phyloP scores from a whole-genome alignment of 2,797 vertebrate genomes.

The Tapirus indicus region DNA sequence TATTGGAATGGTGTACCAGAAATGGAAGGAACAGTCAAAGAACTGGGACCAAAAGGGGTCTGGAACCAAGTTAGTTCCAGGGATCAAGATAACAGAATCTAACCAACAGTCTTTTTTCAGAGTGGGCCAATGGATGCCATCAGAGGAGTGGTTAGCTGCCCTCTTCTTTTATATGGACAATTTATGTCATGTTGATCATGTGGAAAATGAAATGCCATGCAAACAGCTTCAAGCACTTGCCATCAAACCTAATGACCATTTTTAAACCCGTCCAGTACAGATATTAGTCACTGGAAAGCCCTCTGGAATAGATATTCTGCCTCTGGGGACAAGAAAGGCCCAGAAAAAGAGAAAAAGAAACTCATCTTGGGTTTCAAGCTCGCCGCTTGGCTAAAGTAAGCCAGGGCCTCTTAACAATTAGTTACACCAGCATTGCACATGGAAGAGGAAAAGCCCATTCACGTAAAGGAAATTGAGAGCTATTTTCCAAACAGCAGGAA shows the following conservation, averaged over 20 bases:
- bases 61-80: neutral
- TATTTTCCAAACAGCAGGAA: neutral
- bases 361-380: neutral
- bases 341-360: neutral
- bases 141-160: neutral
- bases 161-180: neutral
- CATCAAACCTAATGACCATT: neutral
- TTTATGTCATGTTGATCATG: neutral
- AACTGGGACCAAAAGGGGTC: neutral
- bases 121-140: neutral
- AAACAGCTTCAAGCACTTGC: neutral
- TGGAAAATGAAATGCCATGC: neutral
- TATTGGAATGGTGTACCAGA: neutral
- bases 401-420: neutral
- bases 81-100: neutral
- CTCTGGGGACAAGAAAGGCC: neutral
- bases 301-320: neutral
- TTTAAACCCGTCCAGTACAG: neutral
- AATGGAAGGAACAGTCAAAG: slow-evolving; percentile 12
- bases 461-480: neutral
- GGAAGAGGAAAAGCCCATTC: neutral
- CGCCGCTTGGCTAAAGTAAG: neutral
- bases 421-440: neutral
- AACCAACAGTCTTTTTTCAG: slow-evolving; percentile 1
- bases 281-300: neutral